Conservation (phyloP, 2,888 invertebrate genomes). For the Rosalia funebris region DNA sequence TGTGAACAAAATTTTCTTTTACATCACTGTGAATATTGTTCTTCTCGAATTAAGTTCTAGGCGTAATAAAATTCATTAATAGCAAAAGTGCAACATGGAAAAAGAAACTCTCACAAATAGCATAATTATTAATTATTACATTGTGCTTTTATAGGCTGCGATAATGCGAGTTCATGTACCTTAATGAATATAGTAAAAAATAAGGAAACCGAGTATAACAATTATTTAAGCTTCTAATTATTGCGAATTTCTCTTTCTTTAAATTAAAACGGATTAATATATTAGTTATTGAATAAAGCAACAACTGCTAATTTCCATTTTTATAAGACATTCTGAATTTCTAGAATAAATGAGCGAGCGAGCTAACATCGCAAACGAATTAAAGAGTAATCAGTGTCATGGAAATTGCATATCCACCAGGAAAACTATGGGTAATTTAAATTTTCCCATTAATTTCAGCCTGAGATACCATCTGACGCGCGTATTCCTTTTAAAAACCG, state of each 20-base stretch:
- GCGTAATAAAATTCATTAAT: not conserved
- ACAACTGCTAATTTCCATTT: constrained; percentile 30
- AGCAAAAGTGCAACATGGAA: not conserved
- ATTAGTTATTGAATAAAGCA: constrained; percentile 22
- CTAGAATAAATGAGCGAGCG: constrained; percentile 24
- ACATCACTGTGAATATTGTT: too few relatives aligned
- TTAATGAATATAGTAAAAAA: constrained; percentile 6
- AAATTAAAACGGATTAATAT: constrained; percentile 29
- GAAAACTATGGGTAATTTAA: constrained; percentile 31
- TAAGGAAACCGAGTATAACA: not conserved
- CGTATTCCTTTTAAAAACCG: constrained; percentile 25
- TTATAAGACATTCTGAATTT: constrained; percentile 27
- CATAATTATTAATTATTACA: not conserved
- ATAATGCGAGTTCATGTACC: constrained; percentile 8
- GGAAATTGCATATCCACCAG: constrained; percentile 24
- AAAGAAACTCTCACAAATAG: constrained; percentile 1
- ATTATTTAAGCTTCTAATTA: constrained; percentile 23
- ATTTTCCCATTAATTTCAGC: constrained; percentile 35
- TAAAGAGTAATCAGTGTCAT: constrained; percentile 30
- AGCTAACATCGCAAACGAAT: constrained; percentile 28
- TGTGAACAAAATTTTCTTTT: too few relatives aligned
- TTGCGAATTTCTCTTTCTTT: constrained; percentile 17
- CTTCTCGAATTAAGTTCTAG: too few relatives aligned
- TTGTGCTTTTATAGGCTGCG: constrained; percentile 1
- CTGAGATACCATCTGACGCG: constrained; percentile 26